These are phyloP conservation scores for Lasioglossum leucozonium DNA, from an alignment of 2,888 invertebrate species.

Conservation along the genomic window DNA sequence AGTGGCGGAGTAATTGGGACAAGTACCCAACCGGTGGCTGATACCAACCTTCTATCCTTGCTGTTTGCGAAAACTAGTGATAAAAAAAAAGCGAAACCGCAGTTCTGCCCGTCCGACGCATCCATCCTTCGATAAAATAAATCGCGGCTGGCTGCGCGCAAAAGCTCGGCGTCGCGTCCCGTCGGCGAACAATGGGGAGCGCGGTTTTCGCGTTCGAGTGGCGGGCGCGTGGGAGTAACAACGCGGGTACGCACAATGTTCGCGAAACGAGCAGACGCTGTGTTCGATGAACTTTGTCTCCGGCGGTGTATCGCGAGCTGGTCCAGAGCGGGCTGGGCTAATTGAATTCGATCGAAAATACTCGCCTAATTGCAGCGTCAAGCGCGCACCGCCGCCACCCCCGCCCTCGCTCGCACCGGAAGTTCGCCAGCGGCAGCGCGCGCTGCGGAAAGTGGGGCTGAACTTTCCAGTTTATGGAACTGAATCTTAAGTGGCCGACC, in stretches of 20 bases:
- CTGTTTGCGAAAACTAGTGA: too few species aligned
- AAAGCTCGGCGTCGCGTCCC: neutral
- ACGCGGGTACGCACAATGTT: neutral
- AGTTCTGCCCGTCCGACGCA: neutral
- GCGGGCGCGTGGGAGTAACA: neutral
- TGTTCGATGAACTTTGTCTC: conserved; percentile 36
- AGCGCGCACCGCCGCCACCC: conserved; percentile 16
- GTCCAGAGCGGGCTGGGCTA: conserved; percentile 45
- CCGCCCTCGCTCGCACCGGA: neutral
- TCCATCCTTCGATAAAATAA: conserved; percentile 28
- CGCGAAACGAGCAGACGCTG: conserved; percentile 15
- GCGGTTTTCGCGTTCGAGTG: neutral
- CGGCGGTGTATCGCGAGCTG: conserved; percentile 48
- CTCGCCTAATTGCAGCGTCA: conserved; percentile 71
- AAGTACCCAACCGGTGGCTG: too few species aligned
- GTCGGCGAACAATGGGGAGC: neutral
- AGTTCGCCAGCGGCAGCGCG: conserved; percentile 13
- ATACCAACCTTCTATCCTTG: too few species aligned
- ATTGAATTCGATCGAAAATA: conserved; percentile 74
- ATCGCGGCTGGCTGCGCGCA: conserved; percentile 19
- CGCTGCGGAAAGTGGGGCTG: conserved; percentile 59
- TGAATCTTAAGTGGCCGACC: conserved; percentile 74
- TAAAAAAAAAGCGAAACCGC: too few species aligned
- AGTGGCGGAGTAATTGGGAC: too few species aligned
- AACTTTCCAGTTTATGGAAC: conserved; percentile 72